Percentiles rank a stretch among this genome's conserved stretches.
phyloP scores from a whole-genome alignment of 2,797 vertebrate genomes.

The Peromyscus eremicus region DNA sequence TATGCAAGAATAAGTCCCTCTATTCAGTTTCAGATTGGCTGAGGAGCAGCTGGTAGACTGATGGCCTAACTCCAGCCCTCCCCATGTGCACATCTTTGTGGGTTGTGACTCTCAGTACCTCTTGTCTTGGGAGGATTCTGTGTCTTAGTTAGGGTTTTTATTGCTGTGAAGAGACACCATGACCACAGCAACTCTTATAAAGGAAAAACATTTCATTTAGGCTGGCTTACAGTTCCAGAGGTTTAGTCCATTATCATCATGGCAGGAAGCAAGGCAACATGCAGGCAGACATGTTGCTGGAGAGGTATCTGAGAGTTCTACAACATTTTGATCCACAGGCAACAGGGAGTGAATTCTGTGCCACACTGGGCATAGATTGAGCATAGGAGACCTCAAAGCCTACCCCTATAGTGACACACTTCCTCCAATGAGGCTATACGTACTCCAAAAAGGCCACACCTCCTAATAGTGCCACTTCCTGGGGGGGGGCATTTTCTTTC shows the following conservation, averaged over 20 bases:
- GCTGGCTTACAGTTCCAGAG: background rate
- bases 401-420: background rate
- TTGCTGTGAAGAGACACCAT: background rate
- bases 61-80: background rate
- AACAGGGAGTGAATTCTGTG: background rate
- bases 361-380: background rate
- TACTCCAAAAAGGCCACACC: background rate
- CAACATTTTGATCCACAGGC: background rate
- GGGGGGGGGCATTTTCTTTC: background rate
- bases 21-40: background rate
- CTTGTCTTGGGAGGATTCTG: background rate
- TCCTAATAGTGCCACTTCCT: background rate
- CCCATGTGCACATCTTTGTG: background rate
- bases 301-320: background rate
- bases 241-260: background rate
- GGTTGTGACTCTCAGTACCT: background rate
- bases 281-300: background rate
- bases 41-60: rapidly evolving
- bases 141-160: background rate
- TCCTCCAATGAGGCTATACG: background rate
- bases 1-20: background rate
- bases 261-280: background rate
- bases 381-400: background rate
- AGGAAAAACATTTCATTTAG: background rate
- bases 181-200: background rate